Evolutionary conservation across 2,888 invertebrate species (phyloP).

Genomic region (Meiosimyza decipiens): DNA sequence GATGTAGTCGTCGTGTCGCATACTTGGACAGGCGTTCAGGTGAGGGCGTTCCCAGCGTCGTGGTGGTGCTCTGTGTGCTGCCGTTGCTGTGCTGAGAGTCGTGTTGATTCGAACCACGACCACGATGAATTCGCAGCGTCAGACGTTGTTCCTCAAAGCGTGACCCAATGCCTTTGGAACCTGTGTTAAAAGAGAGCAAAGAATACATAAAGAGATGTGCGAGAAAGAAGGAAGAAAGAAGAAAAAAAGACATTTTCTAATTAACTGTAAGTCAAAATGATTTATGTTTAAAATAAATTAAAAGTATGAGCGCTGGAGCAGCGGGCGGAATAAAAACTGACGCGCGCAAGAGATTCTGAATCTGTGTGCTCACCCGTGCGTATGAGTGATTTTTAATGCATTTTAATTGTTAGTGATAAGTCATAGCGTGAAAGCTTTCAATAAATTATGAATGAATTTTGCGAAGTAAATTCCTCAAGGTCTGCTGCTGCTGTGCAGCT

Average conservation of each 20-base stretch:
- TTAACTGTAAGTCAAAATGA: background rate
- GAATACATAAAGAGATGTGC: background rate
- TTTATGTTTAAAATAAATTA: background rate
- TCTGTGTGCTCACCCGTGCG: background rate
- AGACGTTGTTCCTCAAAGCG: conserved; percentile 91
- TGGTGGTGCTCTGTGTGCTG: conserved; percentile 77
- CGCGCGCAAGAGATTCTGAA: no score
- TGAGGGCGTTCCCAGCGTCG: conserved; percentile 74
- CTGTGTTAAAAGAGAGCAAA: conserved; percentile 51
- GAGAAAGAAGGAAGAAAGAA: background rate
- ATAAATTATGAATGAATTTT: background rate
- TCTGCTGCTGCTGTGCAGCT: no score
- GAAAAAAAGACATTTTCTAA: no score
- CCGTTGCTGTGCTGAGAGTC: conserved; percentile 75
- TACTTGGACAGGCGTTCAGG: conserved; percentile 73
- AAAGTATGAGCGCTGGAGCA: background rate
- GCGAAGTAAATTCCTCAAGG: no score
- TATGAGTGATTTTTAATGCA: conserved; percentile 3
- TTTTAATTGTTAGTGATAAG: conserved; percentile 3
- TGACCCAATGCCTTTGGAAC: conserved; percentile 75
- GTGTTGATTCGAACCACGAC: conserved; percentile 79
- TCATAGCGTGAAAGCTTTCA: background rate
- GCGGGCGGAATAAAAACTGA: no score
- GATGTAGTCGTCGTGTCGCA: conserved; percentile 70
- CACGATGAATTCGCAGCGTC: conserved; percentile 90